These are phyloP conservation scores for Seriola rivoliana DNA, from an alignment of 2,113 vertebrate species.

Conservation along the genomic window DNA sequence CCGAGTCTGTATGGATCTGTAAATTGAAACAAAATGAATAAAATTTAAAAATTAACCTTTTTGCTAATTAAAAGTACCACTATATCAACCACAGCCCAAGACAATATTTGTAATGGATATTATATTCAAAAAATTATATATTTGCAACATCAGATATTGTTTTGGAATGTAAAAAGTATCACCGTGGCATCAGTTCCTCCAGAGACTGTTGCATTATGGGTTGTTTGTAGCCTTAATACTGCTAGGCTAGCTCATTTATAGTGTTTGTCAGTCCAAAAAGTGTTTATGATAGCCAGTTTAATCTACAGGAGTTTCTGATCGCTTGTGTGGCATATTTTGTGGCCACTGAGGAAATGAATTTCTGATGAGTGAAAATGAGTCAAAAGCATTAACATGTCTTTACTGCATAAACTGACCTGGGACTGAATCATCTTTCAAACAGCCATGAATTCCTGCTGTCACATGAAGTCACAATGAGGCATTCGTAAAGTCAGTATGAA, in stretches of 20 bases:
- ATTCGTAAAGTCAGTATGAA: neutral
- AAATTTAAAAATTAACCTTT: neutral
- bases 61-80: neutral
- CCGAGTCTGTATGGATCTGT: constrained; percentile 98
- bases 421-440: neutral
- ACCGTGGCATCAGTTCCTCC: neutral
- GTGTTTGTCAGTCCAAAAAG: neutral
- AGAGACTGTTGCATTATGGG: neutral
- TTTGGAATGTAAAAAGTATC: neutral
- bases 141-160: neutral
- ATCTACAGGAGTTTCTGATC: neutral
- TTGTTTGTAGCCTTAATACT: neutral
- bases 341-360: neutral
- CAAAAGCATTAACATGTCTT: neutral
- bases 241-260: neutral
- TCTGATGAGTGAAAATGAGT: neutral
- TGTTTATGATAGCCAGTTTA: neutral
- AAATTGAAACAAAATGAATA: constrained; percentile 31
- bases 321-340: neutral
- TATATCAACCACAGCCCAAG: neutral
- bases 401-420: neutral
- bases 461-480: neutral
- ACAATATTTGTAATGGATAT: neutral
- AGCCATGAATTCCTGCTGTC: neutral
- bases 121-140: neutral